Base-by-base conservation (phyloP, 2,113 vertebrate genomes). In the Drymodes brunneopygia region DNA sequence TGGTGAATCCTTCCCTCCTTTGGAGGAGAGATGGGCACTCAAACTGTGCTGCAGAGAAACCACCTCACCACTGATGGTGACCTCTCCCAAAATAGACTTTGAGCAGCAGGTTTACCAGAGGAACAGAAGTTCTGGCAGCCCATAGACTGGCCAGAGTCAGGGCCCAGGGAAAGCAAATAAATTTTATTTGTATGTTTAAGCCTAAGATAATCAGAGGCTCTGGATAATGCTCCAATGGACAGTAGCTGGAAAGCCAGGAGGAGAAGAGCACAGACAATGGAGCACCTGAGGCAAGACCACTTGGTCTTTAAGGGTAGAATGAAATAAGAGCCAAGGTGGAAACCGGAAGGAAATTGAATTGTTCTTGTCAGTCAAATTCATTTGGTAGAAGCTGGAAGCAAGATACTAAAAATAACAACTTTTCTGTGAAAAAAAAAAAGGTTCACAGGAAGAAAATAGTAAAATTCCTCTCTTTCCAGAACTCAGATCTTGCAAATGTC, bases 31-130 rank as follows among this genome's bases (percentile, higher is more conserved):
- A 53, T 60, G 54, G 27, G 21, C n/a, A 42, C 23, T 86, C 23
- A 64, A 62, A 80, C 19, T 6, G 2, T 36, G 24, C 36, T 74
- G 35, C 2, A 2, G 33, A 77, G 64, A 74, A 92, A 38, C 12
- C 5, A 11, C 27, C n/a, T 62, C 35, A 16, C 31, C 50, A 53
- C 12, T 2, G 4, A 9, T 5, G 2, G 28, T 2, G 1, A 31
- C 21, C 11, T 91, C 21, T 86, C 20, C 33, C 53, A 36, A 67
- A 60, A 60, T 0, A 69, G 33, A n/a, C 6, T 20, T 23, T 2
- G 24, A 70, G 24, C 31, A 66, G 25, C 33, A 88, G 11, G 23
- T 71, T 86, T 56, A 72, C 18, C 42, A 31, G 35, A 67, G 58
- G 35, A 75, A 23, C 12, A 38, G 67, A 44, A 47, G 33, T 29